phyloP scores from a whole-genome alignment of 2,113 vertebrate genomes.

The Leucoraja erinaceus region DNA sequence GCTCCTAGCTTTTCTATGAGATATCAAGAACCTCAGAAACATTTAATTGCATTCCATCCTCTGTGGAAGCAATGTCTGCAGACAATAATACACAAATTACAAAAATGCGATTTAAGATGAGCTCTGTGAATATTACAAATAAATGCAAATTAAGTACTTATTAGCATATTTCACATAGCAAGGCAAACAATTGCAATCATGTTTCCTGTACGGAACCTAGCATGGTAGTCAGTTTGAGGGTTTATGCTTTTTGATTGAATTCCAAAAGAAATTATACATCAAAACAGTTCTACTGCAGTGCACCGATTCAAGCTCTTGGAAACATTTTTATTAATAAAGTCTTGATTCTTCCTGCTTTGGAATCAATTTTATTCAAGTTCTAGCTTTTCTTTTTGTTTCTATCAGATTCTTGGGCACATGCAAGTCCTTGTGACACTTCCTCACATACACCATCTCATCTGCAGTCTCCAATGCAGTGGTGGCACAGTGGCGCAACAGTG shows the following conservation, averaged over 20 bases:
- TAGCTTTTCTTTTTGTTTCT: not conserved
- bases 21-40: not conserved
- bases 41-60: not conserved
- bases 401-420: not conserved
- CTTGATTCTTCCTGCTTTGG: not conserved
- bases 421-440: not conserved
- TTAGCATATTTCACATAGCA: not conserved
- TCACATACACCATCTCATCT: not conserved
- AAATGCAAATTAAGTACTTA: not conserved
- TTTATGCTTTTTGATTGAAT: not conserved
- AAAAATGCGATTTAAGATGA: not conserved
- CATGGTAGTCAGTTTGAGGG: not conserved
- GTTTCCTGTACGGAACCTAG: not conserved
- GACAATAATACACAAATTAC: not conserved
- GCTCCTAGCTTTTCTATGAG: not conserved
- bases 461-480: not conserved
- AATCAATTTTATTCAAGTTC: not conserved
- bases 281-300: not conserved
- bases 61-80: not conserved
- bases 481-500: too few species aligned
- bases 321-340: not conserved
- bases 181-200: not conserved
- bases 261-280: constrained; percentile 8
- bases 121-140: not conserved
- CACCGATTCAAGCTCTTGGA: not conserved